These are phyloP conservation scores for Drosophila pachea DNA, from an alignment of 1,140 invertebrate species.

Conservation along the genomic window DNA sequence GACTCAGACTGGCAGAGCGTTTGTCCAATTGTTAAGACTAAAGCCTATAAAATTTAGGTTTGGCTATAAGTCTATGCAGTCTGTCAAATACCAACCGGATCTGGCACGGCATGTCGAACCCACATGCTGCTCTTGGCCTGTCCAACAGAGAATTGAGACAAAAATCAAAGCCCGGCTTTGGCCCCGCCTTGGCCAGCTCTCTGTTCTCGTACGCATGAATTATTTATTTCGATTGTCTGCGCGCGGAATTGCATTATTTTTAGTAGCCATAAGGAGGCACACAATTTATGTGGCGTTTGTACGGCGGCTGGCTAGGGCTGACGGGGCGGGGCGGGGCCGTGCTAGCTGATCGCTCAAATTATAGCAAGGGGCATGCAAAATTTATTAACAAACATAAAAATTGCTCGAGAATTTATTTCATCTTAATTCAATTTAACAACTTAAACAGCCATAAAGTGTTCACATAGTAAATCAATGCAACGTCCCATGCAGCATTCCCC, in stretches of 20 bases:
- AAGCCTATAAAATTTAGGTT: too few relatives aligned
- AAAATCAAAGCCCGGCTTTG: conserved; percentile 39
- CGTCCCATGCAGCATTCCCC: conserved; percentile 54
- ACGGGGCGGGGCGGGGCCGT: not conserved
- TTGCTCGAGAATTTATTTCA: conserved; percentile 77
- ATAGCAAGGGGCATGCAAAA: conserved; percentile 71
- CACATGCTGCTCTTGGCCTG: too few relatives aligned
- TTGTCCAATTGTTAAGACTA: too few relatives aligned
- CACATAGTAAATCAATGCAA: conserved; percentile 77
- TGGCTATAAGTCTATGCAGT: too few relatives aligned
- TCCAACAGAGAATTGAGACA: not conserved
- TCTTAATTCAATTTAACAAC: conserved; percentile 79
- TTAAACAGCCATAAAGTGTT: conserved; percentile 79
- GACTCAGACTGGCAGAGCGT: too few relatives aligned
- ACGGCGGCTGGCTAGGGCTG: not conserved
- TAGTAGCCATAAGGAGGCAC: conserved; percentile 36
- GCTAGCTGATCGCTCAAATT: conserved; percentile 67
- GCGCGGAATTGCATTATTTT: conserved; percentile 53
- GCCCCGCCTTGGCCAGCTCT: not conserved
- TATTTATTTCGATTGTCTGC: conserved; percentile 75
- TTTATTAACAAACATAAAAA: conserved; percentile 78
- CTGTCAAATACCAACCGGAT: too few relatives aligned
- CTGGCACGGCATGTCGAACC: too few relatives aligned
- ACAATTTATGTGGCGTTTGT: conserved; percentile 32
- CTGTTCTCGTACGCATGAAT: conserved; percentile 61